Evolutionary conservation across 2,888 invertebrate species (phyloP).

Genomic region (Dorcus parallelipipedus): DNA sequence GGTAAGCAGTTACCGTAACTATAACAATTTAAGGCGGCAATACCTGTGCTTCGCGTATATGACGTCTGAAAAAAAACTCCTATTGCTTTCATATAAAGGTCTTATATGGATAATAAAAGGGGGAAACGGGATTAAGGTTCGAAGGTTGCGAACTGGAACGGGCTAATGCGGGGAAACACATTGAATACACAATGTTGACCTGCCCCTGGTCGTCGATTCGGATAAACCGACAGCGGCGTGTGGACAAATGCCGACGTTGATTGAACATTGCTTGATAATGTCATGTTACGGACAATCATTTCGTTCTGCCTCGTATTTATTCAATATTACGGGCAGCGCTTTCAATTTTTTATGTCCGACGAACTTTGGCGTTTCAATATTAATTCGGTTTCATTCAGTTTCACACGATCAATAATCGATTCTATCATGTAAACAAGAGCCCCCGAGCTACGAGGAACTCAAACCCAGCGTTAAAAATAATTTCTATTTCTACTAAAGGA

Average conservation of each 20-base stretch:
- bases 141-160: slow-evolving; percentile 44
- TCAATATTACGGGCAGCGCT: too few species aligned
- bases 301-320: too few species aligned
- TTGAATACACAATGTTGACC: slow-evolving; percentile 48
- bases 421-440: too few species aligned
- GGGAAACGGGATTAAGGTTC: slow-evolving; percentile 46
- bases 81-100: slow-evolving; percentile 45
- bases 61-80: slow-evolving; percentile 29
- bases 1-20: slow-evolving; percentile 45
- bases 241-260: slow-evolving; percentile 27
- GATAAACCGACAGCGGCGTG: not conserved
- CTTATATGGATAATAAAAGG: slow-evolving; percentile 47
- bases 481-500: too few species aligned
- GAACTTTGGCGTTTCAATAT: too few species aligned
- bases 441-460: too few species aligned
- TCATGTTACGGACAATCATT: too few species aligned
- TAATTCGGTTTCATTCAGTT: too few species aligned
- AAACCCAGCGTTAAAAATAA: too few species aligned
- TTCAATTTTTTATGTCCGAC: too few species aligned
- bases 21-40: slow-evolving; percentile 28
- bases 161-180: slow-evolving; percentile 41
- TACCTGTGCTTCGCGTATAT: slow-evolving; percentile 28
- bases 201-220: slow-evolving; percentile 21
- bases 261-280: slow-evolving; percentile 21
- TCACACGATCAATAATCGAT: too few species aligned